Base-by-base conservation (phyloP, 2,113 vertebrate genomes). In the Syngnathus typhle region DNA sequence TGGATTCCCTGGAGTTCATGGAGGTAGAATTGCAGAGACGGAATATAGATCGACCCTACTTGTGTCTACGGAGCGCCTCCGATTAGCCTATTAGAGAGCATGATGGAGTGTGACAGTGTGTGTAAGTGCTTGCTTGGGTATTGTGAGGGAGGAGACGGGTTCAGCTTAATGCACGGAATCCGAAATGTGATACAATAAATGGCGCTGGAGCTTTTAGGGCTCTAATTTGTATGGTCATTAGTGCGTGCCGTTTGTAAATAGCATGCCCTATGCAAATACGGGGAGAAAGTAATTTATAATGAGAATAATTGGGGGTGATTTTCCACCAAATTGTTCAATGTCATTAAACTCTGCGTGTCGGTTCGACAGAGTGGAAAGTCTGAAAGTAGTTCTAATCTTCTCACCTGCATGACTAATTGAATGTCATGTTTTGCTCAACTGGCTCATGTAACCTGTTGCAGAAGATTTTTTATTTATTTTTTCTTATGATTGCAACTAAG, bases 31-130 rank as follows among this genome's bases (percentile, higher is more conserved):
- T 67, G 76, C 77, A 60, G 46, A 82, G 82, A 81, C 79, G 73
- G 85, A 85, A 82, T 88, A 87, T 88, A 84, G 85, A 88, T 86
- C 78, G 69, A 70, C 64, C 79, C 51, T 7, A 55, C 75, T 72
- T 65, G 81, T 69, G 81, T 83, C 77, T 82, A 74, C 80, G 2
- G 64, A 69, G 72, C 66, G 71, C 39, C 67, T 77, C 73, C 72
- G 21, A 76, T 84, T 83, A 81, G 79, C 73, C 72, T 76, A 80
- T 85, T 82, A 85, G 73, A 81, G 81, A 37, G 65, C 81, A 69
- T 82, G 79, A 83, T 86, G 74, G 80, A 83, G 73, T 80, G 77
- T 70, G 77, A 75, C 66, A 61, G 68, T 69, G 70, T 59, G 68
- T 60, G 52, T 32, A 32, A 74, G 73, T 76, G 71, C 39, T 56